Evolutionary conservation across 1,140 invertebrate genomes (phyloP), one percentile per base, ranked within the genome.

Genomic region (Lordiphosa clarofinis): DNA sequence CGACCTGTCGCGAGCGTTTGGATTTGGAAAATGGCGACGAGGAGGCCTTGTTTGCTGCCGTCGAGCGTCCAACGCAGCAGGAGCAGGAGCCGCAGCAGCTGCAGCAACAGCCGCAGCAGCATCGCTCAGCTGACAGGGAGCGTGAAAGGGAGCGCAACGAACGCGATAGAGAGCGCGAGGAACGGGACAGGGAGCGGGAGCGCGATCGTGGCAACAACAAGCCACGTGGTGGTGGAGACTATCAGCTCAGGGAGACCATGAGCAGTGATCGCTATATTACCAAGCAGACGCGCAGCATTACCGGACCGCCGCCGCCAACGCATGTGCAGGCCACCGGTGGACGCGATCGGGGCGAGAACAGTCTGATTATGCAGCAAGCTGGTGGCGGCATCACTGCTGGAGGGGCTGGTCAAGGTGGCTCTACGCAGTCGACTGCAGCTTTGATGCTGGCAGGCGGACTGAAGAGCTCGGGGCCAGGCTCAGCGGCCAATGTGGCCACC

Each of bases 1-100:
- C 95, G 0, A 90, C 91, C 58, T 95, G 96, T 73, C 94, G 94
- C 84, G 92, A 92, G n/a, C 91, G 95, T 59, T 90, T 94, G 49
- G 95, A 96, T 49, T 79, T 97, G 47, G 97, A 98, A 90, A 97
- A 98, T 90, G 96, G 95, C 0, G 96, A 97, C 73, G 95, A 97
- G 78, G 96, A 96, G 72, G 54, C 86, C 4, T 90, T 93, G 70
- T 97, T 93, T 90, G 94, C 94, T 12, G 93, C 94, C 12, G 94
- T 95, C 13, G 90, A 92, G 60, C 89, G 93, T 21, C 87, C 87
- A 35, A 50, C 40, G 24, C 49, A 44, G 13, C 28, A 52, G 9
- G 60, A 69, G 19, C 49, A 52, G 12, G 11, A 39, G 13, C 37
- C 11, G 11, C 43, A 12, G 9, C 15, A 44, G 6, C 43, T 13